Evolutionary conservation across 2,888 invertebrate species (phyloP).

Genomic region (Lutraria lutraria): DNA sequence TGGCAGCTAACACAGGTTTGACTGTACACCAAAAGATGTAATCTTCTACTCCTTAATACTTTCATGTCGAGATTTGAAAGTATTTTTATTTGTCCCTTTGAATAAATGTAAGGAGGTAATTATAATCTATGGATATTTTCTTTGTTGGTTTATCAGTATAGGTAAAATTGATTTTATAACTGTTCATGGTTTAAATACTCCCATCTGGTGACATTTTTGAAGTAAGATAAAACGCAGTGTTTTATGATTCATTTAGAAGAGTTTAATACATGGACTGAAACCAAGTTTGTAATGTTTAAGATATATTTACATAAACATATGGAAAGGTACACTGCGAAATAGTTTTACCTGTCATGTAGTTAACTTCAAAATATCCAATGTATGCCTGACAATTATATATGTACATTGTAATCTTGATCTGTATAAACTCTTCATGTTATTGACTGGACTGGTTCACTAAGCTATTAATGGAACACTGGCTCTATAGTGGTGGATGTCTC

Average conservation of each 20-base stretch:
- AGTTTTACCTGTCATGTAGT: slow-evolving; percentile 42
- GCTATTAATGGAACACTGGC: slow-evolving; percentile 6
- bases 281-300: slow-evolving; percentile 20
- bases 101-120: background rate
- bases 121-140: slow-evolving; percentile 7
- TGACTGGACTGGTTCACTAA: slow-evolving; percentile 15
- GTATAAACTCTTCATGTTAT: slow-evolving; percentile 22
- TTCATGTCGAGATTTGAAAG: background rate
- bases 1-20: no score
- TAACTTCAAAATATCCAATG: slow-evolving; percentile 7
- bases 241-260: slow-evolving; percentile 42
- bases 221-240: slow-evolving; percentile 41
- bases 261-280: background rate
- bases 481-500: slow-evolving; percentile 9
- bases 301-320: slow-evolving; percentile 36
- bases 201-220: slow-evolving; percentile 33
- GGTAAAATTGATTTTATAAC: slow-evolving; percentile 53
- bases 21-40: no score
- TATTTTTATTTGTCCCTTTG: background rate
- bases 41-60: background rate
- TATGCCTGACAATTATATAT: slow-evolving; percentile 26
- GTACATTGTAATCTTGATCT: slow-evolving; percentile 22
- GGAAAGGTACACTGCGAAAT: background rate
- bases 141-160: slow-evolving; percentile 39
- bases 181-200: slow-evolving; percentile 29